A percentile compares a stretch with the other conserved stretches of the same genome.
Evolutionary conservation across 2,888 invertebrate species (phyloP).

Genomic region (Meteorus cinctellus): DNA sequence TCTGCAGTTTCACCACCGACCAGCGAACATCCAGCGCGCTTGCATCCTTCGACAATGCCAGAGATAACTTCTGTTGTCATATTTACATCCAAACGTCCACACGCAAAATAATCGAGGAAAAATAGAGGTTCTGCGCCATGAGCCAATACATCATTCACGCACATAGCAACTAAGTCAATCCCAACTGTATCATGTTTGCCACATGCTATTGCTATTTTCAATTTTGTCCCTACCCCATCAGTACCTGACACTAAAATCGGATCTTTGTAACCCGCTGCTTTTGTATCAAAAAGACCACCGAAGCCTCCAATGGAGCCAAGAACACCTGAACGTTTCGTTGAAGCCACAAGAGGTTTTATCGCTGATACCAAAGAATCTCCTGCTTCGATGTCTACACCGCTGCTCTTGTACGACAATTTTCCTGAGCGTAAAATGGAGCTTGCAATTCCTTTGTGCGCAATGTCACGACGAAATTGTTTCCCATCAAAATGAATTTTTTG

Average conservation of each 20-base stretch:
- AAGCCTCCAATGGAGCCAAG: conserved; percentile 92
- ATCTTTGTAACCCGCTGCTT: conserved; percentile 83
- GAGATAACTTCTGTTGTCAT: conserved; percentile 86
- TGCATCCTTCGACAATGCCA: conserved; percentile 93
- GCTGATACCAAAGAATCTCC: conserved; percentile 88
- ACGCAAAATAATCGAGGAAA: conserved; percentile 97
- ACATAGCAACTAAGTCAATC: conserved; percentile 97
- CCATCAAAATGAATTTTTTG: conserved; percentile 87
- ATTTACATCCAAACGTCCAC: conserved; percentile 86
- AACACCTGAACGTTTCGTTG: conserved; percentile 86
- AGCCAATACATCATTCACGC: conserved; percentile 96
- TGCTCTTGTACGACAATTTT: conserved; percentile 87
- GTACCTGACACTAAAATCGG: conserved; percentile 95
- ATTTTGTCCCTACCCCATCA: conserved; percentile 97
- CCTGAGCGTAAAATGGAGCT: conserved; percentile 78
- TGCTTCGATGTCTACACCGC: conserved; percentile 95
- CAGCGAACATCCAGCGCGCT: conserved; percentile 88
- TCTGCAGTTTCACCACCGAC: conserved; percentile 96
- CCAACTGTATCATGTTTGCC: conserved; percentile 89
- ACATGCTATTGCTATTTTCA: conserved; percentile 90
- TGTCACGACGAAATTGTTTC: conserved; percentile 90
- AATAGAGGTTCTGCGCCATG: conserved; percentile 97
- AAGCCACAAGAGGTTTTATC: conserved; percentile 88
- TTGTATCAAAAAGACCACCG: conserved; percentile 93
- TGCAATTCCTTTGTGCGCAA: conserved; percentile 89